Conservation (phyloP, 1,140 invertebrate genomes). For the Anastrepha ludens region DNA sequence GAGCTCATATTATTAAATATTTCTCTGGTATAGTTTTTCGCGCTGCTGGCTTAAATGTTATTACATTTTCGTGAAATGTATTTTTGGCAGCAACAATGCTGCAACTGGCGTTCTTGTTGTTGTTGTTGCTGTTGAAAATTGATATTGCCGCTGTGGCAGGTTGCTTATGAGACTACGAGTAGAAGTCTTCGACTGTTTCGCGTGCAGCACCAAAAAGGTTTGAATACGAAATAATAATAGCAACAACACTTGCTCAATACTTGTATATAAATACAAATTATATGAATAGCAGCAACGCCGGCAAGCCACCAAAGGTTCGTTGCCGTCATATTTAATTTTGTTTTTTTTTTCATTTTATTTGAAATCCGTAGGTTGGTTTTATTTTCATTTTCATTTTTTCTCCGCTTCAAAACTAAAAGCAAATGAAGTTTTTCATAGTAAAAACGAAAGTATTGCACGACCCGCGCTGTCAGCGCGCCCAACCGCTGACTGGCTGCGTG, state of each 20-base stretch:
- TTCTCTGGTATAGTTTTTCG: neutral
- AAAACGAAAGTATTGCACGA: slow-evolving; percentile 46
- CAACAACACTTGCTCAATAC: neutral
- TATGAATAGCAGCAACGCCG: neutral
- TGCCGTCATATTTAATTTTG: neutral
- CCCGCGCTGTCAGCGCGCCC: neutral
- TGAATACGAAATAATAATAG: neutral
- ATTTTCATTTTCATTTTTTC: neutral
- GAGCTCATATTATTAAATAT: neutral
- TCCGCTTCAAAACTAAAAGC: neutral
- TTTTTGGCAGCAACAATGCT: neutral
- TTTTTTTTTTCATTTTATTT: slow-evolving; percentile 3
- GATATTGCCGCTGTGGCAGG: slow-evolving; percentile 1
- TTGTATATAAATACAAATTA: neutral
- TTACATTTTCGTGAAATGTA: slow-evolving; percentile 16
- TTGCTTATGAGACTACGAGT: neutral
- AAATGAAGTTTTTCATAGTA: slow-evolving; percentile 32
- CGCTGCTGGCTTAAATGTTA: neutral
- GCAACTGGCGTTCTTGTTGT: neutral
- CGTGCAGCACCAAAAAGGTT: neutral
- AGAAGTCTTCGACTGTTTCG: neutral
- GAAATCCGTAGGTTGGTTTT: neutral
- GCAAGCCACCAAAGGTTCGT: neutral
- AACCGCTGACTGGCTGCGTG: neutral
- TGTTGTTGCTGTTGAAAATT: slow-evolving; percentile 18